A percentile compares a stretch with the other conserved stretches of the same genome.
Evolutionary conservation across 2,888 invertebrate species (phyloP).

Genomic region (Phyllotreta cruciferae): DNA sequence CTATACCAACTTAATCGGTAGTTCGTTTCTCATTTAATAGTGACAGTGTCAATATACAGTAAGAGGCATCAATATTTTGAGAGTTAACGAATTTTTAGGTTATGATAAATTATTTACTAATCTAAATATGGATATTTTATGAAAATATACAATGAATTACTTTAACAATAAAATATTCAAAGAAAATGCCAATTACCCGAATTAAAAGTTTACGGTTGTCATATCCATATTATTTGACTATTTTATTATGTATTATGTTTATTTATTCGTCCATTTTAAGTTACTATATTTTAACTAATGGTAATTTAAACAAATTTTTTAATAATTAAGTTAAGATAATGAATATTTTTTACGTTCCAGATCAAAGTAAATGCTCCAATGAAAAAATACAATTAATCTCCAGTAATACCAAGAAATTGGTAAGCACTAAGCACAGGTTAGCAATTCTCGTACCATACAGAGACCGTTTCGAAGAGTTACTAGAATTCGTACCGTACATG

Average conservation of each 20-base stretch:
- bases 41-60: too few species aligned
- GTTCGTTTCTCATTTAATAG: too few species aligned
- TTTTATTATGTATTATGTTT: slow-evolving; percentile 48
- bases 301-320: slow-evolving; percentile 40
- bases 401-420: slow-evolving; percentile 27
- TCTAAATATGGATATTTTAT: background rate
- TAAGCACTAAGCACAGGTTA: slow-evolving; percentile 64
- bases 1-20: too few species aligned
- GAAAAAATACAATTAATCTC: slow-evolving; percentile 39
- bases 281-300: slow-evolving; percentile 53
- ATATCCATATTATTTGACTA: slow-evolving; percentile 43
- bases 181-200: slow-evolving; percentile 29
- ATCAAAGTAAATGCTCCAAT: slow-evolving; percentile 51
- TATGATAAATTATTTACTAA: background rate
- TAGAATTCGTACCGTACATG: slow-evolving; percentile 91
- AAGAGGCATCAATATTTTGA: background rate
- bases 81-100: background rate
- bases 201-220: slow-evolving; percentile 40
- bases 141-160: slow-evolving; percentile 18
- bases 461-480: slow-evolving; percentile 94
- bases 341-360: slow-evolving; percentile 42
- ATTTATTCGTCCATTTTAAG: slow-evolving; percentile 49
- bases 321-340: background rate
- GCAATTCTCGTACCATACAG: slow-evolving; percentile 94
- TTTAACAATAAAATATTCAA: slow-evolving; percentile 10